Percentiles rank a stretch among this genome's conserved stretches.
Conservation (phyloP, 2,797 vertebrate genomes). For the Pteronotus mesoamericanus region DNA sequence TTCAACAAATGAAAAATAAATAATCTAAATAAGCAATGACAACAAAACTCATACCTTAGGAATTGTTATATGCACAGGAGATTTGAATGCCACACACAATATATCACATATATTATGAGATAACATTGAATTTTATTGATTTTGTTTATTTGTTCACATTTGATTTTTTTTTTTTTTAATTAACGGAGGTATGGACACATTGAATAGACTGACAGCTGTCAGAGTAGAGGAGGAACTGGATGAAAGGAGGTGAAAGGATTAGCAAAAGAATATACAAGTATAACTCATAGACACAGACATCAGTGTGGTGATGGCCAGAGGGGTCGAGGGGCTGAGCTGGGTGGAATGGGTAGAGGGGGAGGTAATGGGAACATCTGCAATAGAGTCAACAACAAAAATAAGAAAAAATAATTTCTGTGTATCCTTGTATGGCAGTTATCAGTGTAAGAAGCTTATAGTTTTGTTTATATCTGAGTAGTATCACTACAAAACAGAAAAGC, state of each 20-base stretch:
- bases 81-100: accelerated
- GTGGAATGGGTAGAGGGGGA: neutral
- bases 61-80: accelerated
- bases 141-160: neutral
- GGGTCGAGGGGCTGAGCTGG: neutral
- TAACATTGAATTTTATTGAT: neutral
- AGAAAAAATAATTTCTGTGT: neutral
- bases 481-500: neutral
- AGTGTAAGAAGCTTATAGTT: neutral
- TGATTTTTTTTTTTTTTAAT: neutral
- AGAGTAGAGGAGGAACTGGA: neutral
- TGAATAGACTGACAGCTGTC: neutral
- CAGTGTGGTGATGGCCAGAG: neutral
- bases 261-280: neutral
- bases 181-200: neutral
- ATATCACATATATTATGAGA: neutral
- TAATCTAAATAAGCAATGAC: accelerated
- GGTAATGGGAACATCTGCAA: neutral
- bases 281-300: neutral
- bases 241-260: neutral
- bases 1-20: accelerated
- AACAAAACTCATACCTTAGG: accelerated
- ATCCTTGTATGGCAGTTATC: neutral
- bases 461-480: neutral
- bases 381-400: neutral